Evolutionary conservation across 2,888 invertebrate species (phyloP).

Genomic region (Erebia epiphron): DNA sequence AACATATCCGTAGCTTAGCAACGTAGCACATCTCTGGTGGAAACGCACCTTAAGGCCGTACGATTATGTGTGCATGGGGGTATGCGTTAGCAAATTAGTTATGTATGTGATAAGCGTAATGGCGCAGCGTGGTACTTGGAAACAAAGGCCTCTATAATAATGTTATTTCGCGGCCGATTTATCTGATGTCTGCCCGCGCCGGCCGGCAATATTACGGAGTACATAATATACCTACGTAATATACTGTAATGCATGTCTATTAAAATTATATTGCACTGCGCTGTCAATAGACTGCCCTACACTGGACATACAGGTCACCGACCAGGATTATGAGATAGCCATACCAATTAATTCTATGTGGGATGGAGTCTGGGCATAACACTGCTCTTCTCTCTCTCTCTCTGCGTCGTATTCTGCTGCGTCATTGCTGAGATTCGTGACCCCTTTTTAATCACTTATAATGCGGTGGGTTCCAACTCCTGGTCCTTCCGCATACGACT

Average conservation of each 20-base stretch:
- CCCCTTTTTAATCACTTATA: too few species aligned
- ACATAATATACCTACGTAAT: neutral
- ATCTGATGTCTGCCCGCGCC: conserved; percentile 64
- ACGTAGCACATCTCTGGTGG: too few species aligned
- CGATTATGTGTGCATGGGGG: neutral
- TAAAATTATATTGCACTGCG: neutral
- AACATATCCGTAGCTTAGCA: too few species aligned
- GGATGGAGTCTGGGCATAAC: too few species aligned
- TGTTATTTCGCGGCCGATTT: conserved; percentile 61
- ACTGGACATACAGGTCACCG: too few species aligned
- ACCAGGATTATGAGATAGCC: too few species aligned
- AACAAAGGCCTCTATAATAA: conserved; percentile 72
- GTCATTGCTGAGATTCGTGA: too few species aligned
- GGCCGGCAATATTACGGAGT: conserved; percentile 1
- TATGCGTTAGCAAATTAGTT: conserved; percentile 32
- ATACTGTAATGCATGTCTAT: neutral
- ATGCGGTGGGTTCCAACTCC: too few species aligned
- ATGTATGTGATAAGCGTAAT: conserved; percentile 41
- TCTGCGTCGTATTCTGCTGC: too few species aligned
- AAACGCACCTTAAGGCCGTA: neutral
- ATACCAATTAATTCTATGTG: too few species aligned
- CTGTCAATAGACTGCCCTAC: neutral
- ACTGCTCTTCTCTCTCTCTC: too few species aligned
- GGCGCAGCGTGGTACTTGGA: conserved; percentile 40
- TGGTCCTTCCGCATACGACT: too few species aligned